Evolutionary conservation across 35 echinoderm and acorn worm species (phyloP), one percentile per base, ranked within the genome.

Genomic region (Holothuria glaberrima): DNA sequence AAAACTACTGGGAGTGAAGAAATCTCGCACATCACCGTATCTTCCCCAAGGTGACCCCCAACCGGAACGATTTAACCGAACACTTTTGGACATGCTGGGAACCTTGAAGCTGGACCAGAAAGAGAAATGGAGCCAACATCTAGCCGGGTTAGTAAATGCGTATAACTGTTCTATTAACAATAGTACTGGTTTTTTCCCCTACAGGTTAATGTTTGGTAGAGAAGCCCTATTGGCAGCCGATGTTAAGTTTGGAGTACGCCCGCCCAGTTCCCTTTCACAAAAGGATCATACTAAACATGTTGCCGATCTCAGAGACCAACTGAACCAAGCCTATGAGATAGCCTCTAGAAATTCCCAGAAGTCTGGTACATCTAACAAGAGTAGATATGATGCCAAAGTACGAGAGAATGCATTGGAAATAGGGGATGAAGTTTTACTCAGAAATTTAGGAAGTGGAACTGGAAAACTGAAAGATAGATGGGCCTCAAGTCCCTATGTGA

Each of bases 131-230:
- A 77, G 54, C 16, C 7, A n/a, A 31, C 66, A 80, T 29, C 56
- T 90, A 12, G 27, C 54, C 29, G 2, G 56, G 17, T 26, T 79
- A 19, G 54, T n/a, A 13, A 86, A 93, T 88, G 91, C 91, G 1
- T 93, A 82, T 74, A 93, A 93, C 56, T 79, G 71, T 52, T 80
- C 87, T 5, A 18, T 10, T 0, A 32, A 90, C 81, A 75, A 89
- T n/a, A 89, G 88, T n/a, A 93, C 92, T 32, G 88, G 87, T 10
- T 85, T 28, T 33, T 93, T 75, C 3, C 92, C 92, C 17, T 92
- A 92, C 50, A 41, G 36, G 50, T 48, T 92, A 3, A 82, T 92
- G 91, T 92, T 88, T 82, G 91, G 91, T 14, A 92, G 91, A 31
- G 84, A 92, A 26, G 84, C 91, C 0, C 29, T 54, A 63, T 34